Evolutionary conservation across 2,888 invertebrate genomes (phyloP).

Genomic region (Campaea margaritaria): DNA sequence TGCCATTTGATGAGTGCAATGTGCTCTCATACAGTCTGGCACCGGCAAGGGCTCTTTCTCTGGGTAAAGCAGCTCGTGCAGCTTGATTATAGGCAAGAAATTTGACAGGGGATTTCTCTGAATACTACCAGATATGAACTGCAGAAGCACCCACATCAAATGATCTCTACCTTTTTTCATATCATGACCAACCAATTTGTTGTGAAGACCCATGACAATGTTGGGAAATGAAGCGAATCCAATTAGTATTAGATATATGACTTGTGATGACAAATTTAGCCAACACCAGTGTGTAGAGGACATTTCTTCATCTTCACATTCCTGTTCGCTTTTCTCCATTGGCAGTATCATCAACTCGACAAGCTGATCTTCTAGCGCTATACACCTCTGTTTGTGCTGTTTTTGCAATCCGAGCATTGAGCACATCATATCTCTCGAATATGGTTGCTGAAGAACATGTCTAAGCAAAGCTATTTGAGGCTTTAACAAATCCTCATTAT

Average conservation of each 20-base stretch:
- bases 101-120: constrained; percentile 96
- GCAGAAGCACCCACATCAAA: constrained; percentile 99
- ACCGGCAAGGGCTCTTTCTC: constrained; percentile 95
- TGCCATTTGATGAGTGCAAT: constrained; percentile 96
- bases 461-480: constrained; percentile 95
- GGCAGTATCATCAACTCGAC: constrained; percentile 96
- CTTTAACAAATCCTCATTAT: constrained; percentile 93
- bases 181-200: constrained; percentile 92
- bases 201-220: constrained; percentile 95
- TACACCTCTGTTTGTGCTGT: constrained; percentile 94
- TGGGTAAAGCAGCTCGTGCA: constrained; percentile 96
- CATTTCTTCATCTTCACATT: constrained; percentile 85
- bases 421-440: constrained; percentile 98
- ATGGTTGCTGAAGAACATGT: constrained; percentile 97
- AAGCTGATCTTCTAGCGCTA: constrained; percentile 95
- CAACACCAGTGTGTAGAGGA: constrained; percentile 92
- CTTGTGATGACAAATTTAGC: constrained; percentile 96
- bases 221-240: constrained; percentile 97
- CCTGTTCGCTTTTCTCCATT: constrained; percentile 95
- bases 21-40: constrained; percentile 94
- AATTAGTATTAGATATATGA: constrained; percentile 97
- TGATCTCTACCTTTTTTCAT: constrained; percentile 97
- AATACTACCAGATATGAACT: constrained; percentile 98
- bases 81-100: constrained; percentile 94
- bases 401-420: constrained; percentile 97